Conservation (phyloP, 2,797 vertebrate species). For the Tamandua tetradactyla region DNA sequence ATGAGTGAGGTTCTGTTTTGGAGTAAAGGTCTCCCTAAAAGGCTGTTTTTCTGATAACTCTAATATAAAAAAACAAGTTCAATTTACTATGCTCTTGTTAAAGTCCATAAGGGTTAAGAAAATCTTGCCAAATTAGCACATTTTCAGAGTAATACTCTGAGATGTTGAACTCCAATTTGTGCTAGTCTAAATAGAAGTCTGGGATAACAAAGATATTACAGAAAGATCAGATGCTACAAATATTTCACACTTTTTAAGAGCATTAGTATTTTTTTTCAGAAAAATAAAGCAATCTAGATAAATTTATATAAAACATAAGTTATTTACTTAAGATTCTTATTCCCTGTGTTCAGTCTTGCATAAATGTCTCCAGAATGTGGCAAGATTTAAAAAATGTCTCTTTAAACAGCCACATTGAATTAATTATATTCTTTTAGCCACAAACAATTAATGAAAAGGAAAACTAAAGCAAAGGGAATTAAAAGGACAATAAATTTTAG, state of each 20-base stretch:
- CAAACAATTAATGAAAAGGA: conserved; percentile 57
- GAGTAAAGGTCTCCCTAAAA: background rate
- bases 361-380: conserved; percentile 47
- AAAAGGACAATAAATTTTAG: conserved; percentile 36
- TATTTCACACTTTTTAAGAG: conserved; percentile 48
- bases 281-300: conserved; percentile 48
- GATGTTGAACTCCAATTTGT: background rate
- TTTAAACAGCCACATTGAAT: conserved; percentile 62
- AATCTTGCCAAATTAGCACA: background rate
- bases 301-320: conserved; percentile 69
- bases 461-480: conserved; percentile 50
- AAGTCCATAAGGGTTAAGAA: conserved; percentile 3
- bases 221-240: conserved; percentile 45
- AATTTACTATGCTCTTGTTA: conserved; percentile 30
- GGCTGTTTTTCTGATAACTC: conserved; percentile 24
- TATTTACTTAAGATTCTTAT: conserved; percentile 58
- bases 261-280: conserved; percentile 45
- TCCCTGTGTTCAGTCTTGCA: conserved; percentile 33
- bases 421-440: conserved; percentile 70
- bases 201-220: conserved; percentile 9
- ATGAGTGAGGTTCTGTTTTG: background rate
- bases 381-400: conserved; percentile 54
- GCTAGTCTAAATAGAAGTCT: conserved; percentile 42
- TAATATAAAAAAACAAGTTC: conserved; percentile 38
- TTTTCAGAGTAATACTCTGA: conserved; percentile 55